A percentile compares a stretch with the other conserved stretches of the same genome.
Conservation (phyloP, 2,113 vertebrate species). For the Natator depressus region DNA sequence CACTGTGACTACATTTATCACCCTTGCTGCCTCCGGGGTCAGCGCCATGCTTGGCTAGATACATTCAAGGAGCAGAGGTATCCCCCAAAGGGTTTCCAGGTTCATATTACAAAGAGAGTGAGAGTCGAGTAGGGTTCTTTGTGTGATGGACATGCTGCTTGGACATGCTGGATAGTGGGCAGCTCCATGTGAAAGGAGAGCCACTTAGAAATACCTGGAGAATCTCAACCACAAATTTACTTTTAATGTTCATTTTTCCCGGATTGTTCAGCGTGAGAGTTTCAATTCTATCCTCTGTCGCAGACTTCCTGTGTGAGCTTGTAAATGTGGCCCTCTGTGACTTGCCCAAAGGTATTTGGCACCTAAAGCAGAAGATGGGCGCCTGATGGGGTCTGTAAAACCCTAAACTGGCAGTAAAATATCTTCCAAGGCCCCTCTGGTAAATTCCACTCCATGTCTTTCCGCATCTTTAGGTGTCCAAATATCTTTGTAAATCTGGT, state of each 20-base stretch:
- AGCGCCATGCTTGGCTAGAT: neutral
- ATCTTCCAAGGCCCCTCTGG: neutral
- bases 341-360: neutral
- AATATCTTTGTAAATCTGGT: neutral
- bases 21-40: neutral
- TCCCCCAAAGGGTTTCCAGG: neutral
- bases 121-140: neutral
- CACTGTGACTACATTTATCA: neutral
- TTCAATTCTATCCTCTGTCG: fast-evolving
- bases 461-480: neutral
- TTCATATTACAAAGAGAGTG: neutral
- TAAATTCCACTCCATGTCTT: neutral
- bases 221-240: neutral
- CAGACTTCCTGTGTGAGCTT: neutral
- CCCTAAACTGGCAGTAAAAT: no score
- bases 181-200: neutral
- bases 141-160: neutral
- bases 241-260: neutral
- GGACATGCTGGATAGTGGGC: neutral
- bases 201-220: neutral
- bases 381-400: no score
- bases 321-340: neutral
- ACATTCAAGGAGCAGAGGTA: neutral
- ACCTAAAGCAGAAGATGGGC: neutral
- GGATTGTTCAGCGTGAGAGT: neutral